Evolutionary conservation across 30 jellyfish, hydroid and myxozoan genomes (phyloP), one percentile per base, ranked within the genome.

Genomic region (Turritopsis dohrnii): DNA sequence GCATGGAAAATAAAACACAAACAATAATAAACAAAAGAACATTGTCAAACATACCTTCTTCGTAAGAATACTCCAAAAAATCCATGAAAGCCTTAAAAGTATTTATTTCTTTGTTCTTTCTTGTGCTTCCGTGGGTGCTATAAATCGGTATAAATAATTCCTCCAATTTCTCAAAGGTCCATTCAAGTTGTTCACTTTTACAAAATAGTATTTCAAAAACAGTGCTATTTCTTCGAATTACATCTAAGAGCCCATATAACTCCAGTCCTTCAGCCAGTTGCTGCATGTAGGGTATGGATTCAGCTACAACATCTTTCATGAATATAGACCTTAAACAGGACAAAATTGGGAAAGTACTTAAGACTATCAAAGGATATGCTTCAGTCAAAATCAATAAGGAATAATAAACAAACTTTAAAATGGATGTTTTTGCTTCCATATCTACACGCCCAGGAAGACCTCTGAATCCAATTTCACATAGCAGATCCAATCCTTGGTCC

Each of bases 241-340:
- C 0, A 18, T 71, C 79, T 31, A 83, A 66, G 22, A 53, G 53
- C 18, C 79, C 87, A 52, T 83, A 83, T 29, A 29, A 18, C 52
- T 83, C 73, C 52, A 83, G 26, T 8, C 90, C 90, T 65, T 29
- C 79, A 9, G 77, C 7, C 7, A 83, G 17, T 71, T 83, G 86
- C 54, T 30, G 26, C 0, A 83, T 75, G 21, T 52, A 71, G 17
- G 86, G n/a, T 75, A 83, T 13, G 27, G 22, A 72, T 16, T 65
- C 71, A 52, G 71, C 86, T 1, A 72, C 26, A 25, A 71, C 72
- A 26, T 22, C 76, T 60, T 83, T 83, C 71, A 83, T 72, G 52
- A 83, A 71, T 21, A 83, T 72, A 8, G 89, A 83, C 79, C 89
- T 83, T 28, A 83, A 71, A 21, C 9, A 74, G 79, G 69, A 72